Evolutionary conservation across 2,797 vertebrate species (phyloP), one percentile per base, ranked within the genome.

Genomic region (Ceryle rudis): DNA sequence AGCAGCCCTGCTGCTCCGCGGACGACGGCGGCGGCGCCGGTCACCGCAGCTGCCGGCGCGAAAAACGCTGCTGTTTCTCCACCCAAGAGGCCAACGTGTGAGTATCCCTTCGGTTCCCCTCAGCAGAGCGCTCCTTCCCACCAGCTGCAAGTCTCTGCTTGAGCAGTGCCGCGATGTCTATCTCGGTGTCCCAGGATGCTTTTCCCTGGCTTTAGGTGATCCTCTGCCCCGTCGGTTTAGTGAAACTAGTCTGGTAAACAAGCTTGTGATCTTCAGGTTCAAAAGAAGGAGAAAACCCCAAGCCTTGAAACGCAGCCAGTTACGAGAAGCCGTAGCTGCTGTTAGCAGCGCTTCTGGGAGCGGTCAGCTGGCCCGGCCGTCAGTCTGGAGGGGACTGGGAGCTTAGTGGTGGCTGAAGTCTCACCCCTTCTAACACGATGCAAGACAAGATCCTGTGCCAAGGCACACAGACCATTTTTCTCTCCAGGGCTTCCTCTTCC

Each of bases 51-150:
- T 2, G 42, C 97, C 0, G 92, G 91, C 11, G 81, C 52, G 3
- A 98, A 96, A 80, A 86, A 33, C 19, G 65, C 96, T 0, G 44
- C 96, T 11, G 81, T 97, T 2, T 90, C 98, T 6, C 69, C 98
- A 5, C 96, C 98, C 54, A 99, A 98, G 91, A 99, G 98, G 95
- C 98, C 99, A 14, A 88, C 97, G 1, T 97, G 99, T 99, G 94
- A 95, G 97, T 98, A 8, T 12, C 5, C 4, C 8, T 14, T 10
- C 14, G 2, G 2, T 15, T 9, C 11, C 2, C 12, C 26, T 20
- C 3, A 2, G 51, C 5, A 18, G 5, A 5, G 7, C 22, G 39
- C 51, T n/a, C 15, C 22, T 11, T 8, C 47, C 41, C 4, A 16
- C 26, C 28, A n/a, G 9, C 71, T 37, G 41, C 35, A 2, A 1